Base-by-base conservation (phyloP, 2,888 invertebrate species). In the Lissonota sp. region DNA sequence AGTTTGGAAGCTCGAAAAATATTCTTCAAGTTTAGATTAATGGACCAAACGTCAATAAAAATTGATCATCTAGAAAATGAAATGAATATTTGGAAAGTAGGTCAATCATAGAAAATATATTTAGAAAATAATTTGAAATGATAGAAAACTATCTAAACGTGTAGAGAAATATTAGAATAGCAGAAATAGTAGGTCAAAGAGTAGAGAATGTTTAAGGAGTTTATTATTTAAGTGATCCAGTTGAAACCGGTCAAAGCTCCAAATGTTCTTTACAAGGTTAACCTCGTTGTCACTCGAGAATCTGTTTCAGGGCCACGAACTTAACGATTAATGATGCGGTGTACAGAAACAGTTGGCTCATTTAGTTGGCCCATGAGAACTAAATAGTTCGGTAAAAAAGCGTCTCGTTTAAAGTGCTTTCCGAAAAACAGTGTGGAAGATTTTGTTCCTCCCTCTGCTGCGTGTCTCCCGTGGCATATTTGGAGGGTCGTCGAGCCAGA, bases 391-490 rank as follows among this genome's bases (percentile, higher is more conserved):
- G 12, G 39, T 55, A 55, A 80, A 75, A 69, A 79, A 73, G 10
- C 49, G 46, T 62, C 66, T 26, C 60, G 70, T 74, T 57, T 37
- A 37, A 63, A 71, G 67, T 71, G 67, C 70, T 75, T 80, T 75
- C 51, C 78, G 62, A 62, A 75, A 82, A 82, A 82, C 75, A 75
- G 82, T 79, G 82, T 82, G 81, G 78, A 78, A 71, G 74, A 72
- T 78, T 70, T 51, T 67, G 16, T 63, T 46, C 73, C 70, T 63
- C 51, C 37, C 37, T 44, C 53, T 14, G 44, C 57, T 37, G 16
- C n/a, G 51, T 12, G 12, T 58, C 63, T 49, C 51, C n/a, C 6
- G 6, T 39, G 57, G 10, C 55, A 63, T 64, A 26, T 77, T 49
- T 14, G 44, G 53, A 53, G 73, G 77, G 73, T 80, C 80, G 80